Conservation (phyloP, 2,888 invertebrate species). For the Sarcophaga carnaria region DNA sequence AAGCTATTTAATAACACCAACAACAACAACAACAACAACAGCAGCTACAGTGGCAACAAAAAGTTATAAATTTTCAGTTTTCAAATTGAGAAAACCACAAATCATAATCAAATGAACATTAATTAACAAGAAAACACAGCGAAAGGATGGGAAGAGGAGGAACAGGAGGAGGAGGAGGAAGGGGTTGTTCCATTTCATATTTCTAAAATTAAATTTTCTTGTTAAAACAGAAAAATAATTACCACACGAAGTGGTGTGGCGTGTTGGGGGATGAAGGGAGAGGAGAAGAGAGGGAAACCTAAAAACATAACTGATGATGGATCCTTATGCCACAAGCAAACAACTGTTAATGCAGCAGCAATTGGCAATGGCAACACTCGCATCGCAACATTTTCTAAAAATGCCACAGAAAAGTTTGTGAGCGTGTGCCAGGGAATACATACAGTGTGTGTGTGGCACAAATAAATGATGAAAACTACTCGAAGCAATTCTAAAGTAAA, state of each 20-base stretch:
- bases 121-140: constrained; percentile 20
- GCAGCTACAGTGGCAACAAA: not conserved
- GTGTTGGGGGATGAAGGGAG: not conserved
- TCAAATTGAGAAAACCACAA: constrained; percentile 6
- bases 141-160: too few species aligned
- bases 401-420: too few species aligned
- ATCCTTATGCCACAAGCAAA: constrained; percentile 44
- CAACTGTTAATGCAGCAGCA: not conserved
- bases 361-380: too few species aligned
- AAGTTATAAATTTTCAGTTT: constrained; percentile 18
- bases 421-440: too few species aligned
- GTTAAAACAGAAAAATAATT: constrained; percentile 28
- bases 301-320: constrained; percentile 31
- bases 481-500: constrained; percentile 22
- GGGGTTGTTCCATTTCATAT: not conserved
- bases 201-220: constrained; percentile 56
- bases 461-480: constrained; percentile 20
- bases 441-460: not conserved
- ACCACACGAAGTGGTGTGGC: too few species aligned
- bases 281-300: not conserved
- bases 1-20: too few species aligned
- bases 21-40: too few species aligned
- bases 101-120: constrained; percentile 32
- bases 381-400: too few species aligned
- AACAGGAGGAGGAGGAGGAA: too few species aligned